Conservation (phyloP, 2,797 vertebrate genomes). For the Vespertilio murinus region DNA sequence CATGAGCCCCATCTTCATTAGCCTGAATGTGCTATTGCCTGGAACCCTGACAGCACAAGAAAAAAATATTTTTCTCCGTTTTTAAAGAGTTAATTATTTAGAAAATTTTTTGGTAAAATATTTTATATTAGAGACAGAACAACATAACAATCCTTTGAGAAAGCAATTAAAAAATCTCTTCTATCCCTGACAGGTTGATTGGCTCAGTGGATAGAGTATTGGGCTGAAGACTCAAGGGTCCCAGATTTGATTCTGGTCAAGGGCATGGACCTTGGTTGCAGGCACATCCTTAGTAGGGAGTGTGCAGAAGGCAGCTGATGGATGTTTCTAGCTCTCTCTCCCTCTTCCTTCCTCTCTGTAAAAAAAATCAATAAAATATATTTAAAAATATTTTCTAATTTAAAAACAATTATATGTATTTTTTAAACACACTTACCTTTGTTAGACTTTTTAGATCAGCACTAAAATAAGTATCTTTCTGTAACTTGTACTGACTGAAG, state of each 20-base stretch:
- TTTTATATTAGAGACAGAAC: not conserved
- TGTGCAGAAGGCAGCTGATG: too few species aligned
- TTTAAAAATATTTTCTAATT: not conserved
- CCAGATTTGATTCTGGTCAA: too few species aligned
- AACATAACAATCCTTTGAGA: not conserved
- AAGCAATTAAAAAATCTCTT: not conserved
- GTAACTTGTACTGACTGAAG: not conserved
- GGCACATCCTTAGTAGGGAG: too few species aligned
- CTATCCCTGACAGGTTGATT: too few species aligned
- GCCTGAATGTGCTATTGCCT: not conserved
- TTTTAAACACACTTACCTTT: not conserved
- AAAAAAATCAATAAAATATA: too few species aligned
- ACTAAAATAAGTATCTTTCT: not conserved
- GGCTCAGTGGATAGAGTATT: too few species aligned
- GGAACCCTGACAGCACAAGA: not conserved
- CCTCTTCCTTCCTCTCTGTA: too few species aligned
- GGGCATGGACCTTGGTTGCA: too few species aligned
- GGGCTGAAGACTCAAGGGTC: too few species aligned
- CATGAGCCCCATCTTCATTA: not conserved
- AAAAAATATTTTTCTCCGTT: not conserved
- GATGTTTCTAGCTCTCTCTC: too few species aligned
- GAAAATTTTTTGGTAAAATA: constrained; percentile 11
- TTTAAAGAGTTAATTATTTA: not conserved
- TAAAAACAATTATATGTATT: not conserved
- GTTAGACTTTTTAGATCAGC: not conserved